These are phyloP conservation scores for Adelphocoris suturalis DNA, from an alignment of 2,888 invertebrate species.

Conservation along the genomic window DNA sequence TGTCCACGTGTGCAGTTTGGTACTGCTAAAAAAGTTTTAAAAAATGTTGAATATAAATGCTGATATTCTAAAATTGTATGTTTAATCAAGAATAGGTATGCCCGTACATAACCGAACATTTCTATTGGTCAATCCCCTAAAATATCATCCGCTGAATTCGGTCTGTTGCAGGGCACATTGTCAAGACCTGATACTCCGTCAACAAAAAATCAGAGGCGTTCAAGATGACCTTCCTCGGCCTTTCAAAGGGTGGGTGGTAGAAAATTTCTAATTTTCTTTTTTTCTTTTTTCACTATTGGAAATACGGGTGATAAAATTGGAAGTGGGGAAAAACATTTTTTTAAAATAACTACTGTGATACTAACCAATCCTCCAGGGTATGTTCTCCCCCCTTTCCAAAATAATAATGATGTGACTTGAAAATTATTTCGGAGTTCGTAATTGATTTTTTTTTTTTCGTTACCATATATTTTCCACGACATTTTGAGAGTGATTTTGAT, in stretches of 20 bases:
- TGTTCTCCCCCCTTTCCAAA: neutral
- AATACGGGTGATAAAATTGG: slow-evolving; percentile 4
- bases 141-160: slow-evolving; percentile 31
- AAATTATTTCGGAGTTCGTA: neutral
- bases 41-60: too few relatives aligned
- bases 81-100: too few relatives aligned
- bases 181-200: slow-evolving; percentile 55
- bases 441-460: slow-evolving; percentile 6
- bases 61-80: too few relatives aligned
- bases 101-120: neutral
- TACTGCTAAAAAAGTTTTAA: too few relatives aligned
- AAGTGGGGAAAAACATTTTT: slow-evolving; percentile 2
- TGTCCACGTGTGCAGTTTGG: too few relatives aligned
- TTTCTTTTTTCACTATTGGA: slow-evolving; percentile 5
- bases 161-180: slow-evolving; percentile 68
- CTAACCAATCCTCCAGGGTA: slow-evolving; percentile 52
- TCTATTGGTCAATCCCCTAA: neutral
- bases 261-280: neutral
- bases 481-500: neutral
- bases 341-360: slow-evolving; percentile 60
- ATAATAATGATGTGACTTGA: neutral
- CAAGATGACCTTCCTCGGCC: slow-evolving; percentile 50
- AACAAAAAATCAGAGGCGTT: slow-evolving; percentile 13
- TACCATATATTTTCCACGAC: slow-evolving; percentile 10
- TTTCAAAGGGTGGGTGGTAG: slow-evolving; percentile 29